Base-by-base conservation (phyloP, 2,888 invertebrate genomes). In the Drosophila macrospina region DNA sequence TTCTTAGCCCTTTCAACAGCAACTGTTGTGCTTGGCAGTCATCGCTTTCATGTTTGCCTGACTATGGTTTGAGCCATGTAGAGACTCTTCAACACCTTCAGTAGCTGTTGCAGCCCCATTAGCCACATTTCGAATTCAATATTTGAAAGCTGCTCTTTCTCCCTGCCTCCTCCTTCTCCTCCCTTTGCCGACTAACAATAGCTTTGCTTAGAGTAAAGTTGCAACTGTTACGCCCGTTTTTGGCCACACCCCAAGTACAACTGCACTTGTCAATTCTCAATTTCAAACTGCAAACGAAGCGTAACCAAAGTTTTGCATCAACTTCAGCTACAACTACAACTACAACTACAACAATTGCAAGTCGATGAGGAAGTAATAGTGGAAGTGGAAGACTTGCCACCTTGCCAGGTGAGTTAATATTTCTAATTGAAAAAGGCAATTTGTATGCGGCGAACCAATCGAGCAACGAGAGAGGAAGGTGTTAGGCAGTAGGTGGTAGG, bases 391-490 rank as follows among this genome's bases (percentile, higher is more conserved):
- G 65, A 65, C 59, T 60, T 48, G 42, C 45, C 65, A 51, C 41
- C 39, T 51, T 47, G 51, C 54, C 47, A 83, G 74, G 72, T 78
- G 62, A 78, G 79, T 64, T 83, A 84, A 84, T 84, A 88, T 75
- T 84, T 84, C 75, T 80, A 84, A 84, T 88, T 84, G 84, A 84
- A 84, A 84, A 86, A 78, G 74, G 81, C 84, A 88, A 88, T 84
- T 86, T 84, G 78, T 80, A 83, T 75, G 84, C 84, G 75, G 78
- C 69, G 37, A 65, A 45, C 69, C 76, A 73, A 79, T 73, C 66
- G 61, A 65, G 51, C 57, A 55, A 10, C 10, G 26, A 13, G 8
- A 10, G 10, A 16, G 36, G 20, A 10, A 24, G 28, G 15, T 20
- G 26, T 1, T 10, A 4, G n/a, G 15, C 20, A 20, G 20, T 20